Percentiles rank a stretch among this genome's conserved stretches.
phyloP scores from a whole-genome alignment of 2,888 invertebrate genomes.

The Aethes cnicana region DNA sequence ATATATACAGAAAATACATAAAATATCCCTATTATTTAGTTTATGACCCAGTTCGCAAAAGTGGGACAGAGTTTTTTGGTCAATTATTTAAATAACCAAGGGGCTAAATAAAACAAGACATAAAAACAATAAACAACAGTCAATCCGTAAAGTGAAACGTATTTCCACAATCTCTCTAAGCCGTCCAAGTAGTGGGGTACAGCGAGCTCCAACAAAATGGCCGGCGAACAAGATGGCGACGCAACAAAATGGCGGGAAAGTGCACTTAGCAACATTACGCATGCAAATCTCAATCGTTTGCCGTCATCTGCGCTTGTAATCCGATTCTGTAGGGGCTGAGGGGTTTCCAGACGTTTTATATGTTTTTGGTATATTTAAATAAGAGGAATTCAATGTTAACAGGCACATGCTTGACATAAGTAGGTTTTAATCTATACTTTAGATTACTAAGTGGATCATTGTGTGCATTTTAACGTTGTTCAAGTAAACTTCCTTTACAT shows the following conservation, averaged over 20 bases:
- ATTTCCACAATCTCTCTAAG: constrained; percentile 19
- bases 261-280: constrained; percentile 71
- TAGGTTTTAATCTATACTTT: too few species aligned
- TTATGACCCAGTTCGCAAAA: too few species aligned
- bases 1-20: too few species aligned
- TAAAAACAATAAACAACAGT: neutral
- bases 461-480: too few species aligned
- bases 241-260: constrained; percentile 62
- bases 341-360: constrained; percentile 36
- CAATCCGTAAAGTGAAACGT: constrained; percentile 1
- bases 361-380: constrained; percentile 13
- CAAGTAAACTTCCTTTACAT: too few species aligned
- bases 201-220: constrained; percentile 17
- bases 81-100: too few species aligned
- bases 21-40: too few species aligned
- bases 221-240: constrained; percentile 56
- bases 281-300: constrained; percentile 66
- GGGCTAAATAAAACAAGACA: neutral
- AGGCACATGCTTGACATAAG: too few species aligned
- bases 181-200: constrained; percentile 21
- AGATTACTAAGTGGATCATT: too few species aligned
- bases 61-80: too few species aligned
- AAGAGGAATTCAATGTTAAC: too few species aligned
- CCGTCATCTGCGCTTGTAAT: constrained; percentile 67
- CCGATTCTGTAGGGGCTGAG: constrained; percentile 58